A percentile compares a stretch with the other conserved stretches of the same genome.
phyloP scores from a whole-genome alignment of 2,888 invertebrate genomes.

The Drosophila cracens region DNA sequence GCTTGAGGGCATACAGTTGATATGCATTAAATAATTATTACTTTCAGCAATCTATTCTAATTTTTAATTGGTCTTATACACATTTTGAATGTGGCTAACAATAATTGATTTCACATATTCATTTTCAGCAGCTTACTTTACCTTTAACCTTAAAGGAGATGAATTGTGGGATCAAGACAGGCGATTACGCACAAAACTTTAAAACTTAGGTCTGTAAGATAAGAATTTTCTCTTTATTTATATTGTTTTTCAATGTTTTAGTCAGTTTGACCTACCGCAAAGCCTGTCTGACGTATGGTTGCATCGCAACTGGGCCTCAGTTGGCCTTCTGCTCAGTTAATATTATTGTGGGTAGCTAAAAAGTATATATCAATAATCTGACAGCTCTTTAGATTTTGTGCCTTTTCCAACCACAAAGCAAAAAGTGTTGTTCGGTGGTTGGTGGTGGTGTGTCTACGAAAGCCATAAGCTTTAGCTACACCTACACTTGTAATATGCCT shows the following conservation, averaged over 20 bases:
- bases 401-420: conserved; percentile 3
- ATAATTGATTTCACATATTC: background rate
- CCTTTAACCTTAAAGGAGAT: background rate
- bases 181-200: background rate
- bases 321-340: conserved; percentile 5
- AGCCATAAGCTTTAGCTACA: conserved; percentile 44
- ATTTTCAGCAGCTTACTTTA: background rate
- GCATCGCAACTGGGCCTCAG: conserved; percentile 6
- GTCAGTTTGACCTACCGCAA: background rate
- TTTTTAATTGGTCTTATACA: too few relatives aligned
- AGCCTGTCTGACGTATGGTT: conserved; percentile 4
- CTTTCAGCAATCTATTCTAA: background rate
- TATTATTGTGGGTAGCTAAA: conserved; percentile 15
- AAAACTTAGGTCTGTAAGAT: background rate
- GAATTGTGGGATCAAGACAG: background rate
- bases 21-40: background rate
- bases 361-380: conserved; percentile 23
- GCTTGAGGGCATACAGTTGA: background rate
- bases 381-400: conserved; percentile 28
- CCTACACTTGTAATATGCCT: conserved; percentile 30
- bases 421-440: too few relatives aligned
- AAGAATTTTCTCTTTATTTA: background rate
- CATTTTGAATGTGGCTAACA: background rate
- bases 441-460: conserved; percentile 3
- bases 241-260: background rate